These are phyloP conservation scores for Prionailurus bengalensis DNA, from an alignment of 2,113 vertebrate genomes.

Conservation along the genomic window DNA sequence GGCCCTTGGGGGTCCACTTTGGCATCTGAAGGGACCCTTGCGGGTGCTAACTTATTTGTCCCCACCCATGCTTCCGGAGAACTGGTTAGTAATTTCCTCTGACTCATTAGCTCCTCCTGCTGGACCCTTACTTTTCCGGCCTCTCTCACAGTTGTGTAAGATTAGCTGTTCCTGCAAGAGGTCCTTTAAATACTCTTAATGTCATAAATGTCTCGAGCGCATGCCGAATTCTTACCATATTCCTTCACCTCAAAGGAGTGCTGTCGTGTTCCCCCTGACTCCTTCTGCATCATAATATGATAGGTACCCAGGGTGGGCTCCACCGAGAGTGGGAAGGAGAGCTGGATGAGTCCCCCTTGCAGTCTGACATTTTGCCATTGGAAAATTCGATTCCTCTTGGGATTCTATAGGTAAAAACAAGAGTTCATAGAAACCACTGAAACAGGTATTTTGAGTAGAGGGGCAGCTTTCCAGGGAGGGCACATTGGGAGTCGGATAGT, in stretches of 20 bases:
- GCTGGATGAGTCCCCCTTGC: constrained; percentile 82
- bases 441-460: background rate
- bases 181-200: background rate
- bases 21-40: background rate
- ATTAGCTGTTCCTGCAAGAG: background rate
- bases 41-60: background rate
- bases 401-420: constrained; percentile 80
- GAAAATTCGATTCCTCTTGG: constrained; percentile 85
- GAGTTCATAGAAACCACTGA: background rate
- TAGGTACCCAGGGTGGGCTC: constrained; percentile 87
- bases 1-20: background rate
- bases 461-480: background rate
- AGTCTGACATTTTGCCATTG: constrained; percentile 82
- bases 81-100: background rate
- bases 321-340: constrained; percentile 85
- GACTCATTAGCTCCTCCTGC: background rate
- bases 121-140: background rate
- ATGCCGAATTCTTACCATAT: constrained; percentile 85
- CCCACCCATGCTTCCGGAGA: background rate
- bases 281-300: constrained; percentile 74
- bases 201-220: background rate
- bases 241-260: constrained; percentile 85
- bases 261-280: constrained; percentile 18
- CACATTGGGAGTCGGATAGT: background rate
- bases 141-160: background rate